Conservation (phyloP, 2,113 vertebrate species). For the Bubo bubo region DNA sequence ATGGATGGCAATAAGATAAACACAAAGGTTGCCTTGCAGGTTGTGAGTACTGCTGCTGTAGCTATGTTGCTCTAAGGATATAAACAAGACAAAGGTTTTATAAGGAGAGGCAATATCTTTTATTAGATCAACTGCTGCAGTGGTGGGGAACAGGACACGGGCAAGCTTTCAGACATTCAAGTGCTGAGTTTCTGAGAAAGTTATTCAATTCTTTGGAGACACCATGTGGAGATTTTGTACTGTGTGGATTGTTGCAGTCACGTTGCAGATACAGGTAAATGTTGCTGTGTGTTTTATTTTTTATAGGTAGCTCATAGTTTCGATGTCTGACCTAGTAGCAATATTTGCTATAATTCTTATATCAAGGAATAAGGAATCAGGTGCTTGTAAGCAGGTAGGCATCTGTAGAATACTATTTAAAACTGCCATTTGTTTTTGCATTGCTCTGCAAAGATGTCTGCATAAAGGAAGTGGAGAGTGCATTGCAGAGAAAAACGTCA, state of each 20-base stretch:
- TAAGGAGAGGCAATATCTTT: neutral
- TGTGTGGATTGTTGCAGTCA: neutral
- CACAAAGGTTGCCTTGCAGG: neutral
- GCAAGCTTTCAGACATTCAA: neutral
- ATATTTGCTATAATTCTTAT: neutral
- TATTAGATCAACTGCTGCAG: neutral
- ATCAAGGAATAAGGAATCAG: neutral
- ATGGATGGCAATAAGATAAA: neutral
- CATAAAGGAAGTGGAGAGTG: neutral
- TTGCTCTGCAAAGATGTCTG: neutral
- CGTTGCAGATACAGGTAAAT: neutral
- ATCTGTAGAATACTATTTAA: neutral
- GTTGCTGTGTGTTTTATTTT: neutral
- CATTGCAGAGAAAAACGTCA: neutral
- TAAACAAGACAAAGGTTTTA: neutral
- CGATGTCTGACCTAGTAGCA: neutral
- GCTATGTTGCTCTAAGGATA: neutral
- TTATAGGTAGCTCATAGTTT: neutral
- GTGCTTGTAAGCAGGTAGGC: neutral
- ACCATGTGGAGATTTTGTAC: conserved; percentile 2
- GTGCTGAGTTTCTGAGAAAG: neutral
- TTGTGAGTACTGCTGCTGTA: neutral
- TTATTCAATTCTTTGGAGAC: conserved; percentile 35
- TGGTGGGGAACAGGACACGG: neutral
- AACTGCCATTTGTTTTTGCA: neutral